Base-by-base conservation (phyloP, 2,113 vertebrate genomes). In the Gymnocephalus cernua region DNA sequence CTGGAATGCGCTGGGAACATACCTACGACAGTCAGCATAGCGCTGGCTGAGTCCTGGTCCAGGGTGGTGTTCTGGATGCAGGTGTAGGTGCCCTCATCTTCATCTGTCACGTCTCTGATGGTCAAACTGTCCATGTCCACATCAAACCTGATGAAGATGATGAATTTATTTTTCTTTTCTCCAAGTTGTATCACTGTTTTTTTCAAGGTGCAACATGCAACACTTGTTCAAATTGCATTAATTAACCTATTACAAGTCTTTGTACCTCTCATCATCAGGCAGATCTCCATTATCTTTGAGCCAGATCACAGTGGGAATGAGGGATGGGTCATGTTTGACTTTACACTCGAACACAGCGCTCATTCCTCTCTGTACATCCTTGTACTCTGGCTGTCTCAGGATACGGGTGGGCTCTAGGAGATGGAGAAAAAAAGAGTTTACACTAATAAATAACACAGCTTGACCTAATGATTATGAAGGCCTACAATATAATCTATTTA, bases 21-120 rank as follows among this genome's bases (percentile, higher is more conserved):
- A 99, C 98, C 98, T 16, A 99, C 96, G 82, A 99, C 96, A 25
- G 95, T 97, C 44, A 99, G 97, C 92, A 94, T 93, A 72, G 98
- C 97, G 14, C 96, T 99, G 90, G 98, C 97, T 3, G 97, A 98
- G 91, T 97, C 97, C 9, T 86, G 95, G 94, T 99, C 98, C 93
- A 99, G 93, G 11, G 95, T 96, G 25, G 98, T 99, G 92, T 97
- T 99, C 93, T 95, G 96, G 75, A 97, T 81, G 89, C 98, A 99
- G 12, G 96, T 98, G 89, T 99, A 99, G 65, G 94, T 96, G 62
- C 97, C 98, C 71, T 96, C 94, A 65, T 99, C 98, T 2, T 91
- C 88, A 23, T 97, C 96, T 3, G 80, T 95, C 76, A 98, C 95
- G 14, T 97, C 95, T 70, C 85, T 89, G 75, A 99, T 96, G 86